A percentile compares a stretch with the other conserved stretches of the same genome.
Conservation (phyloP, 1,140 invertebrate species). For the Gryllus bimaculatus region DNA sequence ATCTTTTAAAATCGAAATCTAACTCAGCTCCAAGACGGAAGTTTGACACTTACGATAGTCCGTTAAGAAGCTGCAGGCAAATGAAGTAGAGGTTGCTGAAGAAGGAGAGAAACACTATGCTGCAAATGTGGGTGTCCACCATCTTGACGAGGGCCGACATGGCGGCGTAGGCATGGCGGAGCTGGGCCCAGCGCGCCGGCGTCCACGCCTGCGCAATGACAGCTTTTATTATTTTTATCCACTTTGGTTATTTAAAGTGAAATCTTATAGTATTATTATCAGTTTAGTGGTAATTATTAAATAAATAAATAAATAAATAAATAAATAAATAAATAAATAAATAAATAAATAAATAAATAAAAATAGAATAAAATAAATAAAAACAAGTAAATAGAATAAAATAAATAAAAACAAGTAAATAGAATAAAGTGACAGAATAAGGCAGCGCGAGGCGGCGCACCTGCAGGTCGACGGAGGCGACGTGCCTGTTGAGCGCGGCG, state of each 20-base stretch:
- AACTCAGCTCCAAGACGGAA: not conserved
- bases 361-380: too few species aligned
- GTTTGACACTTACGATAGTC: slow-evolving; percentile 26
- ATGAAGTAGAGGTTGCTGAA: slow-evolving; percentile 30
- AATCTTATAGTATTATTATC: too few species aligned
- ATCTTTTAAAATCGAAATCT: too few species aligned
- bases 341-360: too few species aligned
- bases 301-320: too few species aligned
- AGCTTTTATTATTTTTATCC: too few species aligned
- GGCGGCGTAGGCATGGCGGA: slow-evolving; percentile 25
- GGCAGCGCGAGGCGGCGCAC: slow-evolving; percentile 15
- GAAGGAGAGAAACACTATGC: slow-evolving; percentile 27
- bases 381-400: too few species aligned
- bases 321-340: too few species aligned
- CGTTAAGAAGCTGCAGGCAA: slow-evolving; percentile 29
- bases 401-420: too few species aligned
- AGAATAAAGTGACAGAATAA: too few species aligned
- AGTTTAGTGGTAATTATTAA: too few species aligned
- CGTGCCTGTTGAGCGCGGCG: slow-evolving; percentile 21
- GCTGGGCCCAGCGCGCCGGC: slow-evolving; percentile 25
- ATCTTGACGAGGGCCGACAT: slow-evolving; percentile 26
- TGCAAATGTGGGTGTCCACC: slow-evolving; percentile 27
- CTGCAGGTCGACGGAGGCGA: slow-evolving; percentile 21
- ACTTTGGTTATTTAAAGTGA: too few species aligned
- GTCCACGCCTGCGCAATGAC: not conserved